Evolutionary conservation across 2,797 vertebrate genomes (phyloP).

Genomic region (Mareca penelope): DNA sequence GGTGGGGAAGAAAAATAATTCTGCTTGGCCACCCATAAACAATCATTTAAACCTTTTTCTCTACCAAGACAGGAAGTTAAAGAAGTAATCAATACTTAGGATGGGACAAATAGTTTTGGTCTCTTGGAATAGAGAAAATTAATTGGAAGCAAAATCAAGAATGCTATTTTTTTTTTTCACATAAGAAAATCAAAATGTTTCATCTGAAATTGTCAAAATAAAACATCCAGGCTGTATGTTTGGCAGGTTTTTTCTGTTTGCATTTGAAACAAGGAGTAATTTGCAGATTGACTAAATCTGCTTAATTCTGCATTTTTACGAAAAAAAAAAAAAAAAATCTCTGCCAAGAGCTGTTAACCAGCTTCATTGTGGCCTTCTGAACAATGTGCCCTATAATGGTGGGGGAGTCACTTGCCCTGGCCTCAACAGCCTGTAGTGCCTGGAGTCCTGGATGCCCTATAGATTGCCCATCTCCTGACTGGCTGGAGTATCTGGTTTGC

Average conservation of each 20-base stretch:
- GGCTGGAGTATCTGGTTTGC: not conserved
- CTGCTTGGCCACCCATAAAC: not conserved
- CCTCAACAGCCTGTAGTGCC: not conserved
- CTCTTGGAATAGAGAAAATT: not conserved
- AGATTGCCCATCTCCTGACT: not conserved
- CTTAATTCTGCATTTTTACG: constrained; percentile 8
- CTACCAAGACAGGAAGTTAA: not conserved
- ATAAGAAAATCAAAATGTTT: constrained; percentile 57
- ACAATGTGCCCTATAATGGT: not conserved
- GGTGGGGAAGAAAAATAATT: not conserved
- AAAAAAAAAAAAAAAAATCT: not conserved
- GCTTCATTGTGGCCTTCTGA: constrained; percentile 12
- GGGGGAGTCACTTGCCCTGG: not conserved
- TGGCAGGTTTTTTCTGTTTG: constrained; percentile 22
- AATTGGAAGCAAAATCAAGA: constrained; percentile 26
- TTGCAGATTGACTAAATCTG: constrained; percentile 27
- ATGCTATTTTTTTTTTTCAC: not conserved
- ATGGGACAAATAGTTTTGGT: not conserved
- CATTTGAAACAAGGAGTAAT: constrained; percentile 41
- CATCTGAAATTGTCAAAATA: constrained; percentile 54
- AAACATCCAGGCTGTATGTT: constrained; percentile 17
- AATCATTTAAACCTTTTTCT: not conserved
- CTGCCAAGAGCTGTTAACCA: not conserved
- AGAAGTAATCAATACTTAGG: not conserved
- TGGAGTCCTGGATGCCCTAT: not conserved